phyloP scores from a whole-genome alignment of 1,140 invertebrate genomes.

The Archegozetes longisetosus region DNA sequence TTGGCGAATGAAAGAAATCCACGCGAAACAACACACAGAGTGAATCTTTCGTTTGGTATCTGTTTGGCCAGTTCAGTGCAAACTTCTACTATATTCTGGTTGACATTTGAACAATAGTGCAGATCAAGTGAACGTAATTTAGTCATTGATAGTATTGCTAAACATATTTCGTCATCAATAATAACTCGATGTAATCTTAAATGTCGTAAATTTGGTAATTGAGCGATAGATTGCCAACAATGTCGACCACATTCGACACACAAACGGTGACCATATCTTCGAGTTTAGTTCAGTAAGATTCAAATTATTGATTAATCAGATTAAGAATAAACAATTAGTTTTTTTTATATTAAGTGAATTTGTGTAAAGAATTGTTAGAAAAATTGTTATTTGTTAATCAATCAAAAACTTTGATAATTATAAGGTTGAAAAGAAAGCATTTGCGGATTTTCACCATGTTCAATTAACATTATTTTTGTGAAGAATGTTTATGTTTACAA shows the following conservation, averaged over 20 bases:
- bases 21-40: neutral
- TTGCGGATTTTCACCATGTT: no score
- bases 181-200: conserved; percentile 10
- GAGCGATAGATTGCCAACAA: conserved; percentile 9
- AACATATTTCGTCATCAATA: conserved; percentile 10
- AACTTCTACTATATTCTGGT: conserved; percentile 1
- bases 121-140: conserved; percentile 3
- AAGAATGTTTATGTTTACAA: no score
- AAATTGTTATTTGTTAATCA: no score
- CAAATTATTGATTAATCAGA: no score
- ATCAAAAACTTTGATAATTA: no score
- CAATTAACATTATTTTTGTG: no score
- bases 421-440: no score
- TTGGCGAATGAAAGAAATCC: conserved; percentile 1
- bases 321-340: no score
- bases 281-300: no score
- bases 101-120: conserved; percentile 14
- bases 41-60: neutral
- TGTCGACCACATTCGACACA: conserved; percentile 1
- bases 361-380: no score
- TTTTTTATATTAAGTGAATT: no score
- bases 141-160: neutral
- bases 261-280: conserved; percentile 8
- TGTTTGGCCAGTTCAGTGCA: conserved; percentile 5
- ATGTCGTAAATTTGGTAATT: neutral